Base-by-base conservation (phyloP, 2,113 vertebrate species). In the Podocnemis expansa region DNA sequence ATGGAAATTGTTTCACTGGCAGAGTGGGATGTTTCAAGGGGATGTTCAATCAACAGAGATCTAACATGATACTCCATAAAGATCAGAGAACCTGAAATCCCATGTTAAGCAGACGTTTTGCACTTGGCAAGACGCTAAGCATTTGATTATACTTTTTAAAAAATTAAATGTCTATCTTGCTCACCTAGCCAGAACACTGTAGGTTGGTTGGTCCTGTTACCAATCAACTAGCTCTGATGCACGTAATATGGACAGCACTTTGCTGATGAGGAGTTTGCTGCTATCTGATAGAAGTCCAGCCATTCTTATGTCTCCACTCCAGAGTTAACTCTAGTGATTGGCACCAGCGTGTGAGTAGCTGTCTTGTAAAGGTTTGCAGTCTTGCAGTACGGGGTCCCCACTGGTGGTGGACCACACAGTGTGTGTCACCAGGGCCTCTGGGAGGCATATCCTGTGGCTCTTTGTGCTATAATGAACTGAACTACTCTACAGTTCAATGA, bases 321-420 rank as follows among this genome's bases (percentile, higher is more conserved):
- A 88, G 94, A 78, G 87, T 89, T 90, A 80, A 56, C 84, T 34
- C 94, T 79, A 88, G 94, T 79, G 10, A 70, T 89, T 96, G 95
- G 96, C 91, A 0, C 63, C 90, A 10, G 56, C 10, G 56, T 29
- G 11, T 58, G 56, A 58, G 56, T 27, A 58, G 56, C 56, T 58
- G 12, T 11, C 4, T 58, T 58, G 56, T 27, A 58, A 58, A 70
- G 34, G 14, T 34, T 19, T 70, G 9, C 34, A n/a, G 5, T 70
- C 34, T 38, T 16, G 31, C 19, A 8, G 8, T n/a, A 21, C n/a
- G 19, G 63, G 14, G 63, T 70, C 34, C 63, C 38, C 29, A n/a
- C 56, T 21, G 63, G n/a, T n/a, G n/a, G 17, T 70, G 63, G 34
- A 70, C 16, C 38, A 7, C 14, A 8, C 19, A 2, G 4, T 3